phyloP scores from a whole-genome alignment of 2,888 invertebrate genomes.

The Xylota sylvarum region DNA sequence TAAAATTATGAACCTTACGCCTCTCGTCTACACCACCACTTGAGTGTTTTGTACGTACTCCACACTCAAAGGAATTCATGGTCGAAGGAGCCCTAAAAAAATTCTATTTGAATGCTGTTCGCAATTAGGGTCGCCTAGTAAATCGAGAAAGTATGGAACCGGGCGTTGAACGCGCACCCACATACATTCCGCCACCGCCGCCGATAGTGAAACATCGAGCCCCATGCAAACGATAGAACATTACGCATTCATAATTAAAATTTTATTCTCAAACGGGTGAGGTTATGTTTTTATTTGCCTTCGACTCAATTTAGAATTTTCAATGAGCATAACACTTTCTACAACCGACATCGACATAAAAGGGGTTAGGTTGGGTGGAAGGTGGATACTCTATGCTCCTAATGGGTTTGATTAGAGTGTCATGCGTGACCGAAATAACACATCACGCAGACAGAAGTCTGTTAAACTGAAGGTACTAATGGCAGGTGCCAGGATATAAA shows the following conservation, averaged over 20 bases:
- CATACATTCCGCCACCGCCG: background rate
- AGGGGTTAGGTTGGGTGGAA: conserved; percentile 28
- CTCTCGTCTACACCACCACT: conserved; percentile 17
- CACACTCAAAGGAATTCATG: conserved; percentile 58
- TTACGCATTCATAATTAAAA: conserved; percentile 72
- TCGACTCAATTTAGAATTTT: conserved; percentile 67
- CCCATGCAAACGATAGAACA: conserved; percentile 35
- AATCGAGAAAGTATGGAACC: background rate
- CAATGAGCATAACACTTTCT: conserved; percentile 15
- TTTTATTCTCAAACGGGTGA: conserved; percentile 63
- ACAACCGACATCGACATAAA: background rate
- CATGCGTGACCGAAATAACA: conserved; percentile 57
- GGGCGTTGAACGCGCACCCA: background rate
- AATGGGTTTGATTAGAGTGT: conserved; percentile 25
- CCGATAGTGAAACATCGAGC: conserved; percentile 19
- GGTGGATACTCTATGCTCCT: conserved; percentile 10
- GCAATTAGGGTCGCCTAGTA: conserved; percentile 53
- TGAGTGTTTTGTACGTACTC: conserved; percentile 3
- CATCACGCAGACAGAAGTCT: background rate
- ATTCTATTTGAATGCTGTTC: conserved; percentile 29
- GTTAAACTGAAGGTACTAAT: background rate
- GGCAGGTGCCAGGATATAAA: background rate
- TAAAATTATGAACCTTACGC: conserved; percentile 55
- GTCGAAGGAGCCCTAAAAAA: conserved; percentile 36
- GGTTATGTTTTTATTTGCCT: conserved; percentile 57